phyloP scores from a whole-genome alignment of 1,140 invertebrate genomes.

The Pseudomyrmex flavicornis region DNA sequence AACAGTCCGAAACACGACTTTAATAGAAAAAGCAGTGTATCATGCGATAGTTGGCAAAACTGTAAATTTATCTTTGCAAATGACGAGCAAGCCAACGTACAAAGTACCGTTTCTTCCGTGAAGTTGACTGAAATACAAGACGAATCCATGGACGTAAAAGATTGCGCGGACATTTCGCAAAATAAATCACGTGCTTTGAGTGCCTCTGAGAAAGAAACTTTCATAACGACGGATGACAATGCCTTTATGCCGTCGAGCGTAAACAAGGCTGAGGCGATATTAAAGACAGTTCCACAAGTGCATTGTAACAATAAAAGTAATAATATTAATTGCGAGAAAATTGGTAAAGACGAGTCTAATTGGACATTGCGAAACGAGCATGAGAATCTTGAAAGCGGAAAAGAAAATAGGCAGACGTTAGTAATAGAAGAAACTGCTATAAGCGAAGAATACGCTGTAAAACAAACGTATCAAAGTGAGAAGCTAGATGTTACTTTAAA shows the following conservation, averaged over 20 bases:
- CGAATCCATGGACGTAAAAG: neutral
- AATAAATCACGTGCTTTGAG: constrained; percentile 22
- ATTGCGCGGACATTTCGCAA: neutral
- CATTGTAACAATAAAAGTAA: constrained; percentile 10
- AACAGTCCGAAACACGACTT: constrained; percentile 47
- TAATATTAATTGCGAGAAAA: constrained; percentile 18
- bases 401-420: neutral
- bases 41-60: constrained; percentile 21
- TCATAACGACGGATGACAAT: neutral
- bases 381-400: constrained; percentile 9
- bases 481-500: neutral
- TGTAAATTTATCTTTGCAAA: neutral
- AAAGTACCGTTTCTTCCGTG: neutral
- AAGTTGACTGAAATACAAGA: constrained; percentile 33
- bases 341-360: neutral
- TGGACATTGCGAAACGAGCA: neutral
- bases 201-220: constrained; percentile 5
- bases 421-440: neutral
- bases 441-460: neutral
- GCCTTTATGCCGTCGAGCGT: neutral
- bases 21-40: constrained; percentile 4
- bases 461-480: constrained; percentile 11
- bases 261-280: constrained; percentile 23
- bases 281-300: constrained; percentile 1
- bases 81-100: neutral